Percentiles rank a stretch among this genome's conserved stretches.
Conservation (phyloP, 2,888 invertebrate species). For the Minunthozetes semirufus region DNA sequence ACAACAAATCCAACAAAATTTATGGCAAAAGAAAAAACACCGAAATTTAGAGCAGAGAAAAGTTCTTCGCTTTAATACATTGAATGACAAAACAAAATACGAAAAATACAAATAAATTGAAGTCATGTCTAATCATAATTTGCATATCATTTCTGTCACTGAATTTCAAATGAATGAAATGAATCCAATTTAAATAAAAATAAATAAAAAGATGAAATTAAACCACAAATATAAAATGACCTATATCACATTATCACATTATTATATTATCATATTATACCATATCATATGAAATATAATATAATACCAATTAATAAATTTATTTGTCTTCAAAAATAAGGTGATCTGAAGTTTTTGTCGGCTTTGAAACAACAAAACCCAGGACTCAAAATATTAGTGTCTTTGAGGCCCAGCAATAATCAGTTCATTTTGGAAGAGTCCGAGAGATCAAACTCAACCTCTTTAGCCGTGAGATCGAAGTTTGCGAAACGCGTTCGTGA, state of each 20-base stretch:
- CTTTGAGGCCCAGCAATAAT: conserved; percentile 32
- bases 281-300: no score
- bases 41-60: background rate
- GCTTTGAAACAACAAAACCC: conserved; percentile 35
- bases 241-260: no score
- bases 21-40: conserved; percentile 1
- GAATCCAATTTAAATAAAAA: background rate
- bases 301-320: background rate
- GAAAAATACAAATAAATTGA: background rate
- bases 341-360: conserved; percentile 36
- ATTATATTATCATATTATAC: no score
- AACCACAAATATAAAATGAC: no score
- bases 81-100: no score
- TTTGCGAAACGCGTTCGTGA: conserved; percentile 36
- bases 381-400: conserved; percentile 36
- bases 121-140: no score
- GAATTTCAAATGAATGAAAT: no score
- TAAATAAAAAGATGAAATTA: no score
- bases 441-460: conserved; percentile 1
- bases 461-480: conserved; percentile 19
- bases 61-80: background rate
- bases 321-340: conserved; percentile 24
- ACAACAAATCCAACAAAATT: conserved; percentile 14
- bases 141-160: no score
- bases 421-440: conserved; percentile 27